phyloP scores from a whole-genome alignment of 2,113 vertebrate species.

The Sphyrna mokarran region DNA sequence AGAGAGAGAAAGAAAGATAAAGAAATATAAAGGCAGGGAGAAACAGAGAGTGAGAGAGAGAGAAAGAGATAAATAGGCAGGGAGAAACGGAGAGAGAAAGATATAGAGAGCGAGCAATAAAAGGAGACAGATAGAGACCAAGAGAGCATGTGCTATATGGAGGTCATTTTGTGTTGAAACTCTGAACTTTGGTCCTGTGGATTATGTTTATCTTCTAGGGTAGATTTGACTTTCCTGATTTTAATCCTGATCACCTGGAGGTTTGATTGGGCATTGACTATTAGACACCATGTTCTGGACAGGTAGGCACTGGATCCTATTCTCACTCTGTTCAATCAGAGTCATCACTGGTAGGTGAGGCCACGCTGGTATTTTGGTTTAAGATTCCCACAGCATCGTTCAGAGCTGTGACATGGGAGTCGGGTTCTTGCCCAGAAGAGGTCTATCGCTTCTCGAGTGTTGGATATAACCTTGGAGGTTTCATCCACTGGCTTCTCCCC shows the following conservation, averaged over 20 bases:
- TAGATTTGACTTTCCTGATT: background rate
- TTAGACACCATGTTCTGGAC: background rate
- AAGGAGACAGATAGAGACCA: background rate
- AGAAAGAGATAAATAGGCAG: background rate
- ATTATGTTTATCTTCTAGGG: background rate
- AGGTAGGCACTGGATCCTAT: background rate
- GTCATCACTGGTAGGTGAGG: no score
- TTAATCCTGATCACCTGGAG: background rate
- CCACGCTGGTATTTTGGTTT: background rate
- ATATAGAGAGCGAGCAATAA: background rate
- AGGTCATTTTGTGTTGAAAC: background rate
- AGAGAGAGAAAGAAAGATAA: background rate
- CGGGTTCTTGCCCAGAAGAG: background rate
- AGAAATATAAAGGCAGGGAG: no score
- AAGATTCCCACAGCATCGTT: background rate
- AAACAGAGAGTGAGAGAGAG: background rate
- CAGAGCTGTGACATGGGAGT: background rate
- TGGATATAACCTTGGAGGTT: background rate
- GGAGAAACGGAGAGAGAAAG: background rate
- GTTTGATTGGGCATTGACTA: background rate
- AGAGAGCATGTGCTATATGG: background rate
- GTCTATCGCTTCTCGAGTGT: background rate
- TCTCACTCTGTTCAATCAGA: background rate
- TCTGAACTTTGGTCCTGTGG: background rate
- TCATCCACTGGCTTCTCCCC: no score